Evolutionary conservation across 2,113 vertebrate species (phyloP).

Genomic region (Arizona elegans): DNA sequence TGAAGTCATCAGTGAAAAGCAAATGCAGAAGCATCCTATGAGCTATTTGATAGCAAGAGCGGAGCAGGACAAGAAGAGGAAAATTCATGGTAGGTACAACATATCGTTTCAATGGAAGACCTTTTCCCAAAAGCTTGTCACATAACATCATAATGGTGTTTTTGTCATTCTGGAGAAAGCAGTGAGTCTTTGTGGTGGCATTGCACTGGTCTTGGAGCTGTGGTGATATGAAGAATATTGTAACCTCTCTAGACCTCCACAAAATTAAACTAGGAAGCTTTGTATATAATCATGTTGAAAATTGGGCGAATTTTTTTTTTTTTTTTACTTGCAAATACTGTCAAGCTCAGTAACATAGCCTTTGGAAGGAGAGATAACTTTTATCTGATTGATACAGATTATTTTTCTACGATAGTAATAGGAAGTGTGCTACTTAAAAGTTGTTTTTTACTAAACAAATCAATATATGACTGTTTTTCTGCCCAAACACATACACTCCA

Average conservation of each 20-base stretch:
- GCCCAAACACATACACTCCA: neutral
- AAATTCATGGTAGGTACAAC: neutral
- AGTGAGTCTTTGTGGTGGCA: neutral
- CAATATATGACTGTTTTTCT: conserved; percentile 36
- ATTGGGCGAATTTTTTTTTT: neutral
- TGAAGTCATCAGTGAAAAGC: neutral
- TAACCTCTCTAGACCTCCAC: neutral
- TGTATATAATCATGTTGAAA: neutral
- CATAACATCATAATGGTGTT: neutral
- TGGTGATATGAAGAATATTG: neutral
- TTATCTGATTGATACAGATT: neutral
- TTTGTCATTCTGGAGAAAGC: neutral
- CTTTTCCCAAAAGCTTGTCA: neutral
- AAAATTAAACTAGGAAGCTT: neutral
- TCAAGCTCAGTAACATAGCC: neutral
- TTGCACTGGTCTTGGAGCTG: neutral
- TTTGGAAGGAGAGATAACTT: neutral
- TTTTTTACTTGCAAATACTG: neutral
- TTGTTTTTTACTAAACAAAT: conserved; percentile 56
- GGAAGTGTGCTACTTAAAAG: conserved; percentile 49
- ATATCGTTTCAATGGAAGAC: neutral
- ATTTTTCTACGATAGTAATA: neutral
- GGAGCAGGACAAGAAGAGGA: neutral
- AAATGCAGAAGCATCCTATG: neutral
- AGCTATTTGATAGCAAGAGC: neutral